Percentiles rank a stretch among this genome's conserved stretches.
Evolutionary conservation across 2,888 invertebrate genomes (phyloP).

Genomic region (Hylaea fasciaria): DNA sequence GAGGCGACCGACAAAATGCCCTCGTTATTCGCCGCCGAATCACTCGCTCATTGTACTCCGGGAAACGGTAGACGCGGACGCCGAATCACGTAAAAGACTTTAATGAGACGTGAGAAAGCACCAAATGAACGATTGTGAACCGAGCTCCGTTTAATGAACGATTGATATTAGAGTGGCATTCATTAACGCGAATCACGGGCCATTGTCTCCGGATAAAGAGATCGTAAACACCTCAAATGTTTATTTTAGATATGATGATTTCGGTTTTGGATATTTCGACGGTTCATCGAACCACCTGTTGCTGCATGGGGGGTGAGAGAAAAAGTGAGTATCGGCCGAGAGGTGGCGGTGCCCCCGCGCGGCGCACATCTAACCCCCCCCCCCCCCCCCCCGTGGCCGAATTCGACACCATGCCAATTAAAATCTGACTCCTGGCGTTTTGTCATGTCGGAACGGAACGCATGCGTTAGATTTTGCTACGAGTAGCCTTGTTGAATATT

Average conservation of each 20-base stretch:
- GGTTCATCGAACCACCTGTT: constrained; percentile 73
- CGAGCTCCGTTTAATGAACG: constrained; percentile 77
- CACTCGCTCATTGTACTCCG: constrained; percentile 83
- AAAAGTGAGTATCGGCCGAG: constrained; percentile 66
- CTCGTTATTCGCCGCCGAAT: constrained; percentile 85
- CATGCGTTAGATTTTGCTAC: constrained; percentile 58
- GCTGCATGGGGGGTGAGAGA: constrained; percentile 67
- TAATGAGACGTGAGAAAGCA: constrained; percentile 84
- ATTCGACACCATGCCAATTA: constrained; percentile 74
- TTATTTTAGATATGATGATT: constrained; percentile 47
- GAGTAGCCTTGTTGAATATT: constrained; percentile 54
- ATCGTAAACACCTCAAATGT: constrained; percentile 43
- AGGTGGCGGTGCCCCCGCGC: constrained; percentile 41
- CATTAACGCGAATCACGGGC: constrained; percentile 64
- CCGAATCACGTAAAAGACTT: constrained; percentile 83
- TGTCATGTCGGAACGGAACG: constrained; percentile 54
- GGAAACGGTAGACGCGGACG: constrained; percentile 84
- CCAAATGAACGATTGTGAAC: constrained; percentile 82
- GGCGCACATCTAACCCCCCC: too few relatives aligned
- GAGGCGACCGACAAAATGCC: constrained; percentile 84
- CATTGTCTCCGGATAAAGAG: constrained; percentile 49
- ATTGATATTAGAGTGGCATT: constrained; percentile 75
- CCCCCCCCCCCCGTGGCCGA: constrained; percentile 47
- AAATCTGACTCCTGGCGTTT: constrained; percentile 71
- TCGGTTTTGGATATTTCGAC: constrained; percentile 55